phyloP scores from a whole-genome alignment of 30 jellyfish, hydroid and myxozoan genomes.

The Pelagia noctiluca region DNA sequence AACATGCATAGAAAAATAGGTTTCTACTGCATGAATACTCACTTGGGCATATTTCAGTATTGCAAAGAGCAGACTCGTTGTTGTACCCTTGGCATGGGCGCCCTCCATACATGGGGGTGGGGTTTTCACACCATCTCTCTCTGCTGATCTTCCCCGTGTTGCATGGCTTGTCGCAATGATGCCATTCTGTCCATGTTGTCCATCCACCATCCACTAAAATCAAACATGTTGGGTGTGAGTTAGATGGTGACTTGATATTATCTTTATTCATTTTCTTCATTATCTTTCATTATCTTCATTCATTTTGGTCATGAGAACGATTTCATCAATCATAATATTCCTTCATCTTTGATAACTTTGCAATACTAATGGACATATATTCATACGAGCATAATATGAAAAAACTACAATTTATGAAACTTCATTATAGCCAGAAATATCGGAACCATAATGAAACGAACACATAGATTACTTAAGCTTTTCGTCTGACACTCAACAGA shows the following conservation, averaged over 20 bases:
- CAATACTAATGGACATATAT: background rate
- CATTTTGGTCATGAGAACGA: background rate
- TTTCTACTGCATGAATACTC: too few species aligned
- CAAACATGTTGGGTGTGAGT: background rate
- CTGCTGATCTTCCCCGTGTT: background rate
- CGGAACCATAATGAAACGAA: too few species aligned
- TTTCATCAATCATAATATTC: background rate
- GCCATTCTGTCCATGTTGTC: conserved; percentile 28
- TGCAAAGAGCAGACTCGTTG: conserved; percentile 1
- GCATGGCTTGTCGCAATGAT: conserved; percentile 37
- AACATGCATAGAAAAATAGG: too few species aligned
- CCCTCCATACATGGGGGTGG: conserved; percentile 18
- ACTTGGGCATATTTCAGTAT: conserved; percentile 25
- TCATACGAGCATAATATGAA: background rate
- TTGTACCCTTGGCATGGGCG: conserved; percentile 2
- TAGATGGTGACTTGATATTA: too few species aligned
- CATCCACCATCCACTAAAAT: conserved; percentile 30
- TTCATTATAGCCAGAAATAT: too few species aligned
- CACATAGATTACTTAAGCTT: too few species aligned
- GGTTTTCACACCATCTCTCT: background rate
- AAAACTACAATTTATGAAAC: too few species aligned
- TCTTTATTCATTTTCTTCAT: background rate
- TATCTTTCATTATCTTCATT: background rate
- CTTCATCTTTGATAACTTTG: background rate
- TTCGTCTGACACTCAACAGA: too few species aligned